These are phyloP conservation scores for Gnathonemus echidnorhynchus DNA, from an alignment of 2,113 vertebrate species.

Conservation along the genomic window DNA sequence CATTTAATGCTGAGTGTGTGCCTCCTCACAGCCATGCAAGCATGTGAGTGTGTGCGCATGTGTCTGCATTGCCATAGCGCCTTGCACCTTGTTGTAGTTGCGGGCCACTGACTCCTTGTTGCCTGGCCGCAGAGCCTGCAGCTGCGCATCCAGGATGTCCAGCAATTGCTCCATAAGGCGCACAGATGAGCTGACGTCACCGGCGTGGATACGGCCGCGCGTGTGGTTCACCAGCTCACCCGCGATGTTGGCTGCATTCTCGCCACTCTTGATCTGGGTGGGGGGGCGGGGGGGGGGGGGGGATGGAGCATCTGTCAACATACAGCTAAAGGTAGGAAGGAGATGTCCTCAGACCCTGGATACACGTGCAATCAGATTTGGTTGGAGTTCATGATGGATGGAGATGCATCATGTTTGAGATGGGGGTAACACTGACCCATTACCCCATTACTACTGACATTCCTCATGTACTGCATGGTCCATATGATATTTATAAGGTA, in stretches of 20 bases:
- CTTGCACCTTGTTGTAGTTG: slow-evolving; percentile 84
- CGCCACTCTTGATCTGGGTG: slow-evolving; percentile 85
- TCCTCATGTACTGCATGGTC: neutral
- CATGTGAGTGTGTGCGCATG: neutral
- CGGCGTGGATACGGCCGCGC: slow-evolving; percentile 80
- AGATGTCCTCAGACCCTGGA: neutral
- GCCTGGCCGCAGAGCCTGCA: slow-evolving; percentile 81
- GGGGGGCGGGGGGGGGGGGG: slow-evolving; percentile 38
- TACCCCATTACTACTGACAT: neutral
- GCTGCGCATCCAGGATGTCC: slow-evolving; percentile 87
- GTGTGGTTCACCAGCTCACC: slow-evolving; percentile 85
- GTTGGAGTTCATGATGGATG: neutral
- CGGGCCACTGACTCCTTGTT: slow-evolving; percentile 81
- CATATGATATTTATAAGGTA: neutral
- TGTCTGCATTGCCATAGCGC: neutral
- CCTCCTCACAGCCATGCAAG: neutral
- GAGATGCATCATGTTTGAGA: neutral
- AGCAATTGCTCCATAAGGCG: slow-evolving; percentile 85
- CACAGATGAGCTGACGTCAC: slow-evolving; percentile 86
- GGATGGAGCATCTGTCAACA: neutral
- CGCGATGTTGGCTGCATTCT: slow-evolving; percentile 89
- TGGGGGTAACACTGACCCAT: neutral
- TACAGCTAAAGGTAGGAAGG: neutral
- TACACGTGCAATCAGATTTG: neutral
- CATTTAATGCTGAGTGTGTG: neutral